Base-by-base conservation (phyloP, 30 jellyfish, hydroid and myxozoan genomes). In the Hydractinia echinata region DNA sequence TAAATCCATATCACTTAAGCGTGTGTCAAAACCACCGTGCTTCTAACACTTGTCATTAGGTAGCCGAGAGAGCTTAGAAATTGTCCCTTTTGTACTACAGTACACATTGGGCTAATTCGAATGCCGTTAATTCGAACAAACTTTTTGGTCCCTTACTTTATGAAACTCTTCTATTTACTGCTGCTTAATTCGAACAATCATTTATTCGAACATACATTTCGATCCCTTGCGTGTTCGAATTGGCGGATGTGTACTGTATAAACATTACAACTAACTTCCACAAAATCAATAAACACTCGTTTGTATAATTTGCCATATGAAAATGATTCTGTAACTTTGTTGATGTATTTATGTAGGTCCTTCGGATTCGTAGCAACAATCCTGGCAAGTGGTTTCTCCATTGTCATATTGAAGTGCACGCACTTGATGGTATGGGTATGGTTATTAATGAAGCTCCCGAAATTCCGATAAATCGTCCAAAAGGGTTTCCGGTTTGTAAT, bases 311-410 rank as follows among this genome's bases (percentile, higher is more conserved):
- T 30, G 44, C 44, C 44, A 30, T n/a, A n/a, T n/a, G n/a, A n/a
- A n/a, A n/a, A n/a, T n/a, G n/a, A n/a, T 60, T 14, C n/a, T 14
- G 0, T 16, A 13, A 68, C 54, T n/a, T 68, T 68, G 48, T n/a
- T 13, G 14, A 15, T 68, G n/a, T 68, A 60, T 13, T 60, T 13
- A 3, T 13, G 7, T 54, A 77, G 85, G 85, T 92, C 5, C 55
- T 92, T 18, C 88, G 98, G 52, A 82, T 92, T 11, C 95, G 98
- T n/a, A 87, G 96, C 21, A 88, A 87, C 53, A 92, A 92, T 76
- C 98, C 98, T 4, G 98, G 98, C 10, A 87, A 84, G 53, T 92
- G 98, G 98, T 92, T 92, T 73, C 83, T 92, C 67, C 98, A 92
- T 74, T 92, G 98, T 67, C 98, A 92, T 54, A 86, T 92, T 50